Conservation (phyloP, 2,797 vertebrate genomes). For the Halcyon smyrnensis region DNA sequence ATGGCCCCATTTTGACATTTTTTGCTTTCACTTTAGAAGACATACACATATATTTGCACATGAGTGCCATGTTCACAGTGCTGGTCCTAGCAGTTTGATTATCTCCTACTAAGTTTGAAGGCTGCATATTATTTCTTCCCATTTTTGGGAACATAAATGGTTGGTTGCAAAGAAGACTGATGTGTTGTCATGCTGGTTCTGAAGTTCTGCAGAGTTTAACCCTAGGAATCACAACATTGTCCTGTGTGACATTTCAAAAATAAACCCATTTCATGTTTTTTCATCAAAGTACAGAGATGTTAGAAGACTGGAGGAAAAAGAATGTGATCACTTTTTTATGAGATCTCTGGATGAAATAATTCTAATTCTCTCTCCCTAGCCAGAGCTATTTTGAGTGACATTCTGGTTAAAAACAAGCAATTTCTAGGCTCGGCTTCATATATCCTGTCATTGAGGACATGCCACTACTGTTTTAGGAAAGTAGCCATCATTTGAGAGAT, state of each 20-base stretch:
- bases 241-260: neutral
- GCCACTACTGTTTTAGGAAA: neutral
- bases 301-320: neutral
- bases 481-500: neutral
- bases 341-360: neutral
- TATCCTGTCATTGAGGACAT: neutral
- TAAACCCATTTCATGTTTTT: conserved; percentile 38
- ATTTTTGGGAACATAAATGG: neutral
- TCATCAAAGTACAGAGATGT: neutral
- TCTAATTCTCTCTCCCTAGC: neutral
- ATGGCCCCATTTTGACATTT: neutral
- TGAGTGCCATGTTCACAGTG: neutral
- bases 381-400: neutral
- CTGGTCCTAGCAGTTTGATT: neutral
- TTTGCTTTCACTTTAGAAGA: neutral
- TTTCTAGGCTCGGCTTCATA: neutral
- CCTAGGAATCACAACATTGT: neutral
- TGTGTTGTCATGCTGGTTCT: neutral
- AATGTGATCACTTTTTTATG: neutral
- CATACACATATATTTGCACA: neutral
- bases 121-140: neutral
- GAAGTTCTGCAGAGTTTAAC: neutral
- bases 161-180: neutral
- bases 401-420: neutral
- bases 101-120: neutral